These are phyloP conservation scores for Oreonectes daqikongensis DNA, from an alignment of 2,797 vertebrate species.

Conservation along the genomic window DNA sequence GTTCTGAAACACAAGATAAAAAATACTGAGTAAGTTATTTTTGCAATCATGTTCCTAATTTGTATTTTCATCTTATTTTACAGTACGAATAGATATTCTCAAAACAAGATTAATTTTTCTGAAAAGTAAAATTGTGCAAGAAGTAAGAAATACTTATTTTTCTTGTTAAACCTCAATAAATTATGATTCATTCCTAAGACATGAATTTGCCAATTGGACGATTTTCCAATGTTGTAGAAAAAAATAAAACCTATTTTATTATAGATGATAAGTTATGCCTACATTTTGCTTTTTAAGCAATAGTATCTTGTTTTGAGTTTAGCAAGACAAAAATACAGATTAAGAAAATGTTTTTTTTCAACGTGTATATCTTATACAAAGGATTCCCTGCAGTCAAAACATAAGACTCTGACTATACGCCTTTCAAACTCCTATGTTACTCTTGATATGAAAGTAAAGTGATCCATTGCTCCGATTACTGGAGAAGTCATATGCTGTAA, in stretches of 20 bases:
- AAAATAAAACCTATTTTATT: too few relatives aligned
- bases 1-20: too few relatives aligned
- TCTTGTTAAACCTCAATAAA: neutral
- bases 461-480: conserved; percentile 6
- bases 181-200: neutral
- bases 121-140: neutral
- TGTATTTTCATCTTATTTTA: conserved; percentile 1
- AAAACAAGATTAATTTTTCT: neutral
- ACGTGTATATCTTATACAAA: neutral
- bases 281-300: too few relatives aligned
- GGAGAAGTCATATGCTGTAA: conserved; percentile 5
- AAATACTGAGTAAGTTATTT: too few relatives aligned
- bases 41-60: neutral
- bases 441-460: conserved; percentile 11
- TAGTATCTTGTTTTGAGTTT: neutral
- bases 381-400: conserved; percentile 7
- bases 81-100: neutral
- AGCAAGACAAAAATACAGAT: too few relatives aligned
- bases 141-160: neutral
- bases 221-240: too few relatives aligned
- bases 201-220: too few relatives aligned
- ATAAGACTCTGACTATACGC: neutral
- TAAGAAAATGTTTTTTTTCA: neutral
- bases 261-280: too few relatives aligned
- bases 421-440: conserved; percentile 1